Evolutionary conservation across 2,113 vertebrate species (phyloP).

Genomic region (Phalacrocorax pelagicus): DNA sequence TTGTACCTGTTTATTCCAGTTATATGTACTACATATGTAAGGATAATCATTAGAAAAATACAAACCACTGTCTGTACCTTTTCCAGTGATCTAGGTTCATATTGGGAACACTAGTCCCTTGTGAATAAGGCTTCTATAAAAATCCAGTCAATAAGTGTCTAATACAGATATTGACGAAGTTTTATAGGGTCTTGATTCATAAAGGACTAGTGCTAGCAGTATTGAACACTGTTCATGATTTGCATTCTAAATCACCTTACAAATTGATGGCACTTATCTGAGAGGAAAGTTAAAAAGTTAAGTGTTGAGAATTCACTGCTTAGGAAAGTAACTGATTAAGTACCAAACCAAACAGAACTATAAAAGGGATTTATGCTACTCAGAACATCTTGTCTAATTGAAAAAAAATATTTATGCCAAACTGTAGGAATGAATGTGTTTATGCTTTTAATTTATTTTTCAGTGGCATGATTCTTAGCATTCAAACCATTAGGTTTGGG

Average conservation of each 20-base stretch:
- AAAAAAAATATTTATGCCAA: not conserved
- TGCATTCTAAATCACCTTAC: slow-evolving; percentile 59
- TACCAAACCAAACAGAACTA: slow-evolving; percentile 38
- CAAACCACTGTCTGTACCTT: not conserved
- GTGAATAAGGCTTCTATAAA: slow-evolving; percentile 43
- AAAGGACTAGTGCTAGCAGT: slow-evolving; percentile 13
- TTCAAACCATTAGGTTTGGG: not conserved
- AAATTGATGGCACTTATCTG: slow-evolving; percentile 64
- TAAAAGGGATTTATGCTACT: slow-evolving; percentile 58
- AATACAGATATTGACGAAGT: slow-evolving; percentile 65
- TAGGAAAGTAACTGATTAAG: slow-evolving; percentile 40
- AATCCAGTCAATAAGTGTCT: slow-evolving; percentile 46
- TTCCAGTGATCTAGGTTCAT: not conserved
- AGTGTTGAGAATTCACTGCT: slow-evolving; percentile 39
- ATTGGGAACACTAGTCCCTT: not conserved
- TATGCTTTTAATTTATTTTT: slow-evolving; percentile 33
- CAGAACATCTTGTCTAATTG: slow-evolving; percentile 46
- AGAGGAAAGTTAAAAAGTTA: slow-evolving; percentile 60
- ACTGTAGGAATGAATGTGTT: not conserved
- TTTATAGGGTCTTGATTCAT: slow-evolving; percentile 60
- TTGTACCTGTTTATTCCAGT: not conserved
- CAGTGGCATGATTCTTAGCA: not conserved
- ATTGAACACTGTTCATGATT: slow-evolving; percentile 43
- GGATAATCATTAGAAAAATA: not conserved
- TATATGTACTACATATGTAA: not conserved